These are phyloP conservation scores for Labrus mixtus DNA, from an alignment of 2,113 vertebrate genomes.

Conservation along the genomic window DNA sequence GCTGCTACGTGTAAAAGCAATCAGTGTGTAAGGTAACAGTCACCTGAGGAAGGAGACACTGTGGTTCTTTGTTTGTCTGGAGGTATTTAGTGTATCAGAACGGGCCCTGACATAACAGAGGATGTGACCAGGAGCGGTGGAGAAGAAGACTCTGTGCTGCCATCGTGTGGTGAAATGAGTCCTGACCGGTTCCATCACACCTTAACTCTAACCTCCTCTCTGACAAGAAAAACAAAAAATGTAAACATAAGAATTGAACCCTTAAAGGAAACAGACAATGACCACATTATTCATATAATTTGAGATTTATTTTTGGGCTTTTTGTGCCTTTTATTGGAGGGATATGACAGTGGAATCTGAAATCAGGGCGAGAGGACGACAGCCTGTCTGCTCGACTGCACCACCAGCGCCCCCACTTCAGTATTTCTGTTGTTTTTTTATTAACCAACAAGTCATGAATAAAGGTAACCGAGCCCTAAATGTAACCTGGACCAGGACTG, in stretches of 20 bases:
- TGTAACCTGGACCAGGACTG: no score
- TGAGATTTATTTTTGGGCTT: no score
- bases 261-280: background rate
- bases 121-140: background rate
- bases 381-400: no score
- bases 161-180: constrained; percentile 55
- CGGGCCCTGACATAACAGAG: background rate
- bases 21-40: constrained; percentile 5
- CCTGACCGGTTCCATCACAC: background rate
- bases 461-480: no score
- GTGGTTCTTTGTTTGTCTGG: constrained; percentile 22
- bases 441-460: no score
- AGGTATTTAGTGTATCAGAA: constrained; percentile 34
- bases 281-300: background rate
- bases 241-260: no score
- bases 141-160: constrained; percentile 43
- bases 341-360: no score
- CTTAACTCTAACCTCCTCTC: background rate
- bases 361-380: no score
- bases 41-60: background rate
- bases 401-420: no score
- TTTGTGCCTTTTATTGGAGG: no score
- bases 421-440: no score
- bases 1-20: constrained; percentile 5
- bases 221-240: background rate